phyloP scores from a whole-genome alignment of 2,113 vertebrate genomes.

The Pachypanchax playfairii region DNA sequence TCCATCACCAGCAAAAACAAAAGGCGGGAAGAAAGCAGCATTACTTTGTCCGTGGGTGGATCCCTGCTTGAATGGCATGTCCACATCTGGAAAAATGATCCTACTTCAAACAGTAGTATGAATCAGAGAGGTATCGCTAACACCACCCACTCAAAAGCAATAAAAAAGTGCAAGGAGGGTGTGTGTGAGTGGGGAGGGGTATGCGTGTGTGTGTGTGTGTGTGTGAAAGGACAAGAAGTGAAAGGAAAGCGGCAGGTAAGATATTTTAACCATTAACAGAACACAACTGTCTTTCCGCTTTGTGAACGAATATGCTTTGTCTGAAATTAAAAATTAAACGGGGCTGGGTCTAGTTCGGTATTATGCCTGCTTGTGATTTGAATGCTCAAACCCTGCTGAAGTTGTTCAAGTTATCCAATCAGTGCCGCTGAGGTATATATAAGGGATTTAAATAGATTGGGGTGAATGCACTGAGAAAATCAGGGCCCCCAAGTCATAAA shows the following conservation, averaged over 20 bases:
- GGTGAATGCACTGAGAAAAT: slow-evolving; percentile 40
- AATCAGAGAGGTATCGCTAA: slow-evolving; percentile 76
- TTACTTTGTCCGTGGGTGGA: slow-evolving; percentile 62
- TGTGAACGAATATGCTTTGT: slow-evolving; percentile 58
- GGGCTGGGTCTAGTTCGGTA: neutral
- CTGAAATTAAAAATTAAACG: slow-evolving; percentile 42
- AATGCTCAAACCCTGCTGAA: slow-evolving; percentile 3
- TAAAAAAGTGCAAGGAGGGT: slow-evolving; percentile 66
- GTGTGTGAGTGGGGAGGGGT: neutral
- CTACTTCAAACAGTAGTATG: slow-evolving; percentile 77
- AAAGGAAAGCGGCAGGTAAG: slow-evolving; percentile 39
- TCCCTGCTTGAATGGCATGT: slow-evolving; percentile 71
- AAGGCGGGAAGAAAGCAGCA: slow-evolving; percentile 22
- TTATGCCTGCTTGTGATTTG: slow-evolving; percentile 6
- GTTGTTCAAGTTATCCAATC: slow-evolving; percentile 53
- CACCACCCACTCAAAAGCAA: slow-evolving; percentile 76
- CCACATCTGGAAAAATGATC: slow-evolving; percentile 76
- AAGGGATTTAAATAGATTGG: slow-evolving; percentile 66
- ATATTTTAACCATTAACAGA: slow-evolving; percentile 58
- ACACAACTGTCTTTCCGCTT: slow-evolving; percentile 12
- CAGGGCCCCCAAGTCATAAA: slow-evolving; percentile 46
- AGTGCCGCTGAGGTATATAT: slow-evolving; percentile 53
- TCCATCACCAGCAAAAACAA: slow-evolving; percentile 37
- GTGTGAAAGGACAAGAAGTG: slow-evolving; percentile 50
- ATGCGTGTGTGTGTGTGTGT: slow-evolving; percentile 3